Conservation (phyloP, 1,140 invertebrate species). For the Rhynchophorus ferrugineus region DNA sequence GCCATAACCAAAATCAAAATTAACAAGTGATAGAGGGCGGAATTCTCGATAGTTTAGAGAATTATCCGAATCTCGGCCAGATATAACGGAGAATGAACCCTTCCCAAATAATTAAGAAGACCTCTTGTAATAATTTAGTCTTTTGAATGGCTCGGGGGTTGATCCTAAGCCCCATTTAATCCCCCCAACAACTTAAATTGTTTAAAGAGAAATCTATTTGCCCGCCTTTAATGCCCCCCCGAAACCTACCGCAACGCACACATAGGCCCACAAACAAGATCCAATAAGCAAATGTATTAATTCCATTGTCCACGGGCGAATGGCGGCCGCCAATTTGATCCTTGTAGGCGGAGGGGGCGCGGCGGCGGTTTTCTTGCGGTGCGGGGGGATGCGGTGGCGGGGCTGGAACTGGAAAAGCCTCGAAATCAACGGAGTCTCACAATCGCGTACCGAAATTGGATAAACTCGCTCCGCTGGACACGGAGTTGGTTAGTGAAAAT, state of each 20-base stretch:
- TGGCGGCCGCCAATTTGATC: constrained; percentile 12
- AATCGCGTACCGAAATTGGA: constrained; percentile 16
- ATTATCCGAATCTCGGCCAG: no score
- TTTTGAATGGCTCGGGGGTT: not conserved
- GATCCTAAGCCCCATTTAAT: not conserved
- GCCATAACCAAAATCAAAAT: no score
- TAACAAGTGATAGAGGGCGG: no score
- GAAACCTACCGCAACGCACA: constrained; percentile 14
- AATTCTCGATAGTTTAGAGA: no score
- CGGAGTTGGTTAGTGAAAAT: constrained; percentile 15
- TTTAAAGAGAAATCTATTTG: constrained; percentile 17
- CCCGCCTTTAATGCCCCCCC: constrained; percentile 4
- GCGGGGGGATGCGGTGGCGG: not conserved
- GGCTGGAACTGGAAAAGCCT: constrained; percentile 7
- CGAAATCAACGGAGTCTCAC: constrained; percentile 6
- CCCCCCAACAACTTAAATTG: not conserved
- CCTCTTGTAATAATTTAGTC: not conserved
- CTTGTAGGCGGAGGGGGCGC: not conserved
- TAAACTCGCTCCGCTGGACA: constrained; percentile 15
- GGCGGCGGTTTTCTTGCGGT: not conserved
- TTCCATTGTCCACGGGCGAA: constrained; percentile 17
- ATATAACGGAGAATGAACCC: no score
- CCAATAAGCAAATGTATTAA: constrained; percentile 23
- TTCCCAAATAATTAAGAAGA: no score
- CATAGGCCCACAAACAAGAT: constrained; percentile 17